Conservation (phyloP, 2,113 vertebrate species). For the Setophaga coronata region DNA sequence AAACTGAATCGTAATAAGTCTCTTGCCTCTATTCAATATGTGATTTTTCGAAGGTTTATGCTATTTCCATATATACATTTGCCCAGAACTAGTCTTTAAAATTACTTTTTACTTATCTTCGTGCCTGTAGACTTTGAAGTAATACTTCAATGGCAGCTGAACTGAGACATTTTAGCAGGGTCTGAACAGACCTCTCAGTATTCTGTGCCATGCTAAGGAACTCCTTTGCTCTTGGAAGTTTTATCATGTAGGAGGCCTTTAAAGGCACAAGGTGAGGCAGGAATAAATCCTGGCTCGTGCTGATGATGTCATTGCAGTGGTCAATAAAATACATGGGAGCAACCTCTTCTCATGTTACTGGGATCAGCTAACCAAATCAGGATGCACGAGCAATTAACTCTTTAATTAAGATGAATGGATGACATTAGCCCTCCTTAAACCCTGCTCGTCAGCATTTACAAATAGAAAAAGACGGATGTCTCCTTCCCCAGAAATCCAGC, state of each 20-base stretch:
- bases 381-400: conserved; percentile 83
- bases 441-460: conserved; percentile 80
- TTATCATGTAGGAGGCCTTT: conserved; percentile 77
- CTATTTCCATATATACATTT: conserved; percentile 61
- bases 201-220: conserved; percentile 53
- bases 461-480: conserved; percentile 78
- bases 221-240: conserved; percentile 72
- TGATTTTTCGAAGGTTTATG: not conserved
- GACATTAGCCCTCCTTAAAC: conserved; percentile 83
- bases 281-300: conserved; percentile 70
- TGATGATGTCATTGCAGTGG: conserved; percentile 76
- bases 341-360: conserved; percentile 55
- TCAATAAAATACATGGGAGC: conserved; percentile 77
- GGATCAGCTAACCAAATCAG: conserved; percentile 76
- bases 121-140: conserved; percentile 64
- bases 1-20: conserved; percentile 48
- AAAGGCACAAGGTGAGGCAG: conserved; percentile 71
- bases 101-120: conserved; percentile 69
- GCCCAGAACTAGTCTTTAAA: conserved; percentile 56
- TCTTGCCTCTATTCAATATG: conserved; percentile 27
- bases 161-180: conserved; percentile 55
- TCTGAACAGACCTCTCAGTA: conserved; percentile 50
- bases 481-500: conserved; percentile 70
- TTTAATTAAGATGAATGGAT: conserved; percentile 85
- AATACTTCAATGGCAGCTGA: conserved; percentile 64